Percentiles rank a stretch among this genome's conserved stretches.
Conservation (phyloP, 2,888 invertebrate genomes). For the Drosophila macrothrix region DNA sequence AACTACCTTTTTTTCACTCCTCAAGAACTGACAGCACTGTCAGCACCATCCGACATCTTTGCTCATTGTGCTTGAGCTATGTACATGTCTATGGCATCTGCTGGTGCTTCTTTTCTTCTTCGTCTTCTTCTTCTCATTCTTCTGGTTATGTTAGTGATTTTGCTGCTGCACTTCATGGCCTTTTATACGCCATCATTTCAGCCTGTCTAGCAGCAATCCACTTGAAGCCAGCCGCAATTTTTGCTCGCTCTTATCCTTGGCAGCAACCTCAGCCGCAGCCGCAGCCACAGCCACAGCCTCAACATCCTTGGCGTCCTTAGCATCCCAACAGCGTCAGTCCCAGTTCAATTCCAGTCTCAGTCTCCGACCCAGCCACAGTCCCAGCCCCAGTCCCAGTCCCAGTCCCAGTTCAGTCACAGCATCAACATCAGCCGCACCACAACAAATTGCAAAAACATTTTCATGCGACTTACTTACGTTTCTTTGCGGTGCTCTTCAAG, state of each 20-base stretch:
- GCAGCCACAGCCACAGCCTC: background rate
- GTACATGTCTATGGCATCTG: slow-evolving; percentile 46
- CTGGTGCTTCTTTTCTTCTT: slow-evolving; percentile 1
- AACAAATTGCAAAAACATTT: slow-evolving; percentile 79
- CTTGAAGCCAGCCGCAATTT: slow-evolving; percentile 77
- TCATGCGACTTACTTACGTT: slow-evolving; percentile 77
- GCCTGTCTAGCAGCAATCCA: slow-evolving; percentile 72
- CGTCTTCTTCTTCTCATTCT: background rate
- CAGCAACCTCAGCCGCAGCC: slow-evolving; percentile 31
- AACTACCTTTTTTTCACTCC: slow-evolving; percentile 10
- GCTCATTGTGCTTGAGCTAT: slow-evolving; percentile 47
- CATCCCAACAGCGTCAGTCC: slow-evolving; percentile 12
- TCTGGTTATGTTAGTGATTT: background rate
- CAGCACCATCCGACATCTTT: slow-evolving; percentile 23
- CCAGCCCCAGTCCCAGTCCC: slow-evolving; percentile 11
- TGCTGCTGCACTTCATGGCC: slow-evolving; percentile 50
- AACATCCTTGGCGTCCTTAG: slow-evolving; percentile 3
- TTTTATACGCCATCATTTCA: slow-evolving; percentile 67
- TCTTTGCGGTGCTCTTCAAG: slow-evolving; percentile 65
- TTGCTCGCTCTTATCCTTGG: slow-evolving; percentile 50
- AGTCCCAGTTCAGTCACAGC: slow-evolving; percentile 21
- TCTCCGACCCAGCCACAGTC: slow-evolving; percentile 15
- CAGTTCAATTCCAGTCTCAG: slow-evolving; percentile 27
- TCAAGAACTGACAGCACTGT: slow-evolving; percentile 28
- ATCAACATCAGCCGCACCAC: slow-evolving; percentile 46